A percentile compares a stretch with the other conserved stretches of the same genome.
These are phyloP conservation scores for Scylla paramamosain DNA, from an alignment of 1,140 invertebrate species.

Conservation along the genomic window DNA sequence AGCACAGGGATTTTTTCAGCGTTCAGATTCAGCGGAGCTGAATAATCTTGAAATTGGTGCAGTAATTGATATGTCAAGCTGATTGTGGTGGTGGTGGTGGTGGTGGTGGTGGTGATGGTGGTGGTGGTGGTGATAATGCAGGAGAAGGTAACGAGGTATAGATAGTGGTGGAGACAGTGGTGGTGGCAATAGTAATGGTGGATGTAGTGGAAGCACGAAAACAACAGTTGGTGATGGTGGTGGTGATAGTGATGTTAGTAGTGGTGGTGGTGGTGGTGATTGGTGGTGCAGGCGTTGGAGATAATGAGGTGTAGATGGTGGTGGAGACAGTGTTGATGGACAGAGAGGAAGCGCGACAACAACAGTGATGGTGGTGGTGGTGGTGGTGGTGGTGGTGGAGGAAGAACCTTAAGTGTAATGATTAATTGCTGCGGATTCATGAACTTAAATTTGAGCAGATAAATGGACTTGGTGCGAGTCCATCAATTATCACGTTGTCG, in stretches of 20 bases:
- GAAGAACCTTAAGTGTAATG: not conserved
- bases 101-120: not conserved
- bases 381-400: not conserved
- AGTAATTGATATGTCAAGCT: not conserved
- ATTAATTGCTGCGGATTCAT: not conserved
- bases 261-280: not conserved
- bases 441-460: conserved; percentile 7
- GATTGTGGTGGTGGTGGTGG: not conserved
- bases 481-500: conserved; percentile 11
- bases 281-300: not conserved
- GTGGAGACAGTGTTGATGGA: not conserved
- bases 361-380: not conserved
- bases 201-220: not conserved
- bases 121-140: not conserved
- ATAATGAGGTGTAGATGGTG: not conserved
- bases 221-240: not conserved
- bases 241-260: not conserved
- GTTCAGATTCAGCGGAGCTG: no score
- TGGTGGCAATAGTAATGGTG: not conserved
- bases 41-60: no score
- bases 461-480: not conserved
- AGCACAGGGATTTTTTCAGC: no score
- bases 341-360: no score
- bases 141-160: not conserved
- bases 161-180: not conserved